Evolutionary conservation across 2,113 vertebrate genomes (phyloP).

Genomic region (Tringa solitaria): DNA sequence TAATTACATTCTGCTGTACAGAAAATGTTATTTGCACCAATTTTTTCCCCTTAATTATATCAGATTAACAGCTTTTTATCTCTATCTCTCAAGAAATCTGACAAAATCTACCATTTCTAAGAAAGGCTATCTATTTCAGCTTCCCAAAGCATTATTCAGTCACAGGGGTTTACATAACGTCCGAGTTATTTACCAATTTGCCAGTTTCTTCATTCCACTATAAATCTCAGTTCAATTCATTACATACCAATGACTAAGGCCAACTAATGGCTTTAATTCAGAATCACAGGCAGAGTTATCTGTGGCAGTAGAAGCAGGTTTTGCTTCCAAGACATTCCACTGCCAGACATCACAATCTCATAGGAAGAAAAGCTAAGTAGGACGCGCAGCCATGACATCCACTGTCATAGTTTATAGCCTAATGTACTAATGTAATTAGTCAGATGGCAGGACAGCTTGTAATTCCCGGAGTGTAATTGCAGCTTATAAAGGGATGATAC

Average conservation of each 20-base stretch:
- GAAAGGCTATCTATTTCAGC: background rate
- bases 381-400: background rate
- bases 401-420: background rate
- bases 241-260: background rate
- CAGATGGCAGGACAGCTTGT: background rate
- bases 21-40: background rate
- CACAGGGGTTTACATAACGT: background rate
- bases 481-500: background rate
- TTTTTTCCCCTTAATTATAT: background rate
- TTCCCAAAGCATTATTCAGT: background rate
- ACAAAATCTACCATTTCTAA: background rate
- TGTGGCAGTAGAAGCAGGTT: background rate
- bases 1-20: background rate
- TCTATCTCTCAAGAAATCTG: background rate
- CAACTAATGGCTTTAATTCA: background rate
- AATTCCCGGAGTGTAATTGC: background rate
- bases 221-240: background rate
- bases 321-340: background rate
- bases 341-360: background rate
- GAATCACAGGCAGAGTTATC: background rate
- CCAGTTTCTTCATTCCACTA: background rate
- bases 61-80: background rate
- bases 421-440: background rate
- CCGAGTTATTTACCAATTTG: background rate
- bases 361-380: slow-evolving; percentile 4